These are phyloP conservation scores for Dipus sagitta DNA, from an alignment of 2,797 vertebrate genomes.

Conservation along the genomic window DNA sequence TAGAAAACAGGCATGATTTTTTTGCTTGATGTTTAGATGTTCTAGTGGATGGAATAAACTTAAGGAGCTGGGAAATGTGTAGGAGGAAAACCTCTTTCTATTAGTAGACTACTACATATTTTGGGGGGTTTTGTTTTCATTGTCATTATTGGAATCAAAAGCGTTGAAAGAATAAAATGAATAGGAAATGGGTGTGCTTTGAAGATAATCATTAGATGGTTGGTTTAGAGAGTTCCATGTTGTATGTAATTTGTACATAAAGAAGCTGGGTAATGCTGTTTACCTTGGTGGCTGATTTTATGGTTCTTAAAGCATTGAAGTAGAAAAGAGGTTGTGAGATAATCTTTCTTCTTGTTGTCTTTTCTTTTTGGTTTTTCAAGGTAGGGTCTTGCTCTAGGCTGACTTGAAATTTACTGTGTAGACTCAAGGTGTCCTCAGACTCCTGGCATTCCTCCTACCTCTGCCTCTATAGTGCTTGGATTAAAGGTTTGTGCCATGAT, in stretches of 20 bases:
- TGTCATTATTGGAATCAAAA: constrained; percentile 20
- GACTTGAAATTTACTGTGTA: too few relatives aligned
- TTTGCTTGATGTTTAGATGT: constrained; percentile 56
- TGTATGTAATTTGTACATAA: not conserved
- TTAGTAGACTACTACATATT: not conserved
- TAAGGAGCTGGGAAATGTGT: constrained; percentile 66
- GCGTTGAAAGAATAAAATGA: constrained; percentile 1
- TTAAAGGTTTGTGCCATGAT: not conserved
- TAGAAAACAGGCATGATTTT: constrained; percentile 48
- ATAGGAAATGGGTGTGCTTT: constrained; percentile 46
- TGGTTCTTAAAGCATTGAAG: constrained; percentile 16
- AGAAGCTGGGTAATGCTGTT: constrained; percentile 8
- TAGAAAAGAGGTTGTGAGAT: constrained; percentile 43
- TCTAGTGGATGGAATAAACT: constrained; percentile 52
- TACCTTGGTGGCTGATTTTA: constrained; percentile 9
- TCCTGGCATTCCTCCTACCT: too few relatives aligned
- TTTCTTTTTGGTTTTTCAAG: not conserved
- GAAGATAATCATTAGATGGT: constrained; percentile 9
- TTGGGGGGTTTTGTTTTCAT: constrained; percentile 67
- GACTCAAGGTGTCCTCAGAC: too few relatives aligned
- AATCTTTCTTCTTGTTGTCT: not conserved
- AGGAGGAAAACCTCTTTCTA: constrained; percentile 13
- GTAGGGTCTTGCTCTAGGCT: not conserved
- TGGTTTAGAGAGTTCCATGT: constrained; percentile 15
- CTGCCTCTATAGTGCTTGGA: not conserved